Evolutionary conservation across 2,888 invertebrate species (phyloP), one percentile per base, ranked within the genome.

Genomic region (Drosophila ezoana): DNA sequence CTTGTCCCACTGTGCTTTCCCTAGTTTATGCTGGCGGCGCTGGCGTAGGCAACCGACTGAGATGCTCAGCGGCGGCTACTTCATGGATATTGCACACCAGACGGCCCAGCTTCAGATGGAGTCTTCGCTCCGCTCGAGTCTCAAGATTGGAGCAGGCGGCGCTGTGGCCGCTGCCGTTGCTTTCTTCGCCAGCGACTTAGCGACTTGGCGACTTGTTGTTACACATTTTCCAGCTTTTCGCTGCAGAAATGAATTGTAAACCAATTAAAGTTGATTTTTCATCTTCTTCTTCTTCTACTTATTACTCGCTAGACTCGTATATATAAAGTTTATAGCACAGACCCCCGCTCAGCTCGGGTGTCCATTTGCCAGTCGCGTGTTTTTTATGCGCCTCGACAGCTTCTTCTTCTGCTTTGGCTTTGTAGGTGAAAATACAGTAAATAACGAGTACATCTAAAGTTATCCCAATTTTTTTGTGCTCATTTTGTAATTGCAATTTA

Each of bases 1-100:
- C n/a, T 56, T 0, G 57, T 10, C 32, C 72, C 82, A 83, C 69
- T 70, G 82, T 83, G 82, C 87, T 83, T 83, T 88, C 89, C 71
- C 80, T 69, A 72, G 66, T 49, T 65, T 56, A 49, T 51, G 51
- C 61, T 64, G 67, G 53, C 60, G 69, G 56, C 61, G 77, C 68
- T 67, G 70, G 75, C 51, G 59, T 52, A 56, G 62, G 51, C 49
- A 65, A 20, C 48, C 48, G 68, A 43, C 53, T 65, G 45, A 45
- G 58, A 48, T 60, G 57, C 58, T 53, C 54, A 43, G 57, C 45
- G 49, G 61, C 61, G 60, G 62, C 67, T 54, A 71, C 84, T 89
- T 89, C 85, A 89, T 89, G 89, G 76, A 87, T 79, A 75, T 78
- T 89, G 89, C 85, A 76, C 89, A 87, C 66, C 54, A 67, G 73